A percentile compares a stretch with the other conserved stretches of the same genome.
These are phyloP conservation scores for Heliconius eleuchia DNA, from an alignment of 1,140 invertebrate species.

Conservation along the genomic window DNA sequence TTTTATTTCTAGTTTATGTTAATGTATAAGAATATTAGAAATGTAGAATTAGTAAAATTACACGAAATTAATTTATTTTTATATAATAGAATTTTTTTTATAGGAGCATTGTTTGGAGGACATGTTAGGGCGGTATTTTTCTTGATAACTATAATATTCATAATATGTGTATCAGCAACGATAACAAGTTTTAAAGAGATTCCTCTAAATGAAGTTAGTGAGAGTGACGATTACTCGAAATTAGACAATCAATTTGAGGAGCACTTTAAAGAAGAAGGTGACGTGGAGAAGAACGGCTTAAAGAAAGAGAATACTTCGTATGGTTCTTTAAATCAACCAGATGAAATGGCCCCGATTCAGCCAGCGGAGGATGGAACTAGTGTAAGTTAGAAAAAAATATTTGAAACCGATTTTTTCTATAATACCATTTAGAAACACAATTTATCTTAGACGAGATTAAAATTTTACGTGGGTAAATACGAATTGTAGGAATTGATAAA, in stretches of 20 bases:
- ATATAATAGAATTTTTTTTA: conserved; percentile 35
- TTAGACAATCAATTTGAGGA: conserved; percentile 58
- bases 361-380: conserved; percentile 11
- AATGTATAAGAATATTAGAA: too few relatives aligned
- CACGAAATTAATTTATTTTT: too few relatives aligned
- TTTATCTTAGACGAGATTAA: too few relatives aligned
- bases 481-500: too few relatives aligned
- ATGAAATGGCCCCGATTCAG: conserved; percentile 48
- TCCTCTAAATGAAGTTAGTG: conserved; percentile 83
- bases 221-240: conserved; percentile 67
- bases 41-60: too few relatives aligned
- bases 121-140: conserved; percentile 95
- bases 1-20: neutral
- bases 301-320: conserved; percentile 61
- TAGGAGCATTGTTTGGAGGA: conserved; percentile 89
- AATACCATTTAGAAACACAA: too few relatives aligned
- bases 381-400: conserved; percentile 7
- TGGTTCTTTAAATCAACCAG: conserved; percentile 61
- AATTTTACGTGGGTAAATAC: too few relatives aligned
- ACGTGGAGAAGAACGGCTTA: conserved; percentile 53
- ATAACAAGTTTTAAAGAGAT: conserved; percentile 94
- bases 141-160: conserved; percentile 92
- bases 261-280: conserved; percentile 36
- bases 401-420: neutral
- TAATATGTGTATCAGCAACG: conserved; percentile 90